These are phyloP conservation scores for Leptatherina wallacei DNA, from an alignment of 2,797 vertebrate species.

Conservation along the genomic window DNA sequence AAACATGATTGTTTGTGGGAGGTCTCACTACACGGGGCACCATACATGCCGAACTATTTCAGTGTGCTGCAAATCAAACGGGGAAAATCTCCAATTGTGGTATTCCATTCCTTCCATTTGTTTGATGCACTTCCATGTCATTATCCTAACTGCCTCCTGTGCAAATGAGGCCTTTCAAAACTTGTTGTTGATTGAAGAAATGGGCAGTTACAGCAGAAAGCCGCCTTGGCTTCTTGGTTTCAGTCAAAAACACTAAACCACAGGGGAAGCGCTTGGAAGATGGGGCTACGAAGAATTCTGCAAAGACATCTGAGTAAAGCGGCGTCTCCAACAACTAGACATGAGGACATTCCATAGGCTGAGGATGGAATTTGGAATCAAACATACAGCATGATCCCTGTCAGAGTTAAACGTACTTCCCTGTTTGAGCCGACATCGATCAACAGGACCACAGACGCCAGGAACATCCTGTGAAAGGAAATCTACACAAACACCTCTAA, in stretches of 20 bases:
- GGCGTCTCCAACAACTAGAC: conserved; percentile 21
- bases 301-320: conserved; percentile 25
- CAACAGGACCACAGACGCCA: neutral
- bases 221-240: conserved; percentile 33
- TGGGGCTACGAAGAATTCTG: conserved; percentile 45
- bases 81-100: conserved; percentile 57
- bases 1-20: conserved; percentile 61
- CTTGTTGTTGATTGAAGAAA: conserved; percentile 45
- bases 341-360: conserved; percentile 18
- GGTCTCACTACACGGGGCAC: conserved; percentile 52
- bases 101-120: conserved; percentile 56
- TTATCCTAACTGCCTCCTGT: conserved; percentile 60
- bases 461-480: neutral
- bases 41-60: conserved; percentile 47
- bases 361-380: conserved; percentile 53
- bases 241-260: conserved; percentile 47
- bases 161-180: conserved; percentile 60
- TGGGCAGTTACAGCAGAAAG: conserved; percentile 27
- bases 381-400: conserved; percentile 29
- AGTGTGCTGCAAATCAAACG: conserved; percentile 40
- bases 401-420: conserved; percentile 19
- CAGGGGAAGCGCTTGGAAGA: conserved; percentile 49
- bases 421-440: conserved; percentile 19
- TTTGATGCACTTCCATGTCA: conserved; percentile 63
- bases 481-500: neutral